Base-by-base conservation (phyloP, 2,888 invertebrate genomes). In the Zhengitettix transpicula region DNA sequence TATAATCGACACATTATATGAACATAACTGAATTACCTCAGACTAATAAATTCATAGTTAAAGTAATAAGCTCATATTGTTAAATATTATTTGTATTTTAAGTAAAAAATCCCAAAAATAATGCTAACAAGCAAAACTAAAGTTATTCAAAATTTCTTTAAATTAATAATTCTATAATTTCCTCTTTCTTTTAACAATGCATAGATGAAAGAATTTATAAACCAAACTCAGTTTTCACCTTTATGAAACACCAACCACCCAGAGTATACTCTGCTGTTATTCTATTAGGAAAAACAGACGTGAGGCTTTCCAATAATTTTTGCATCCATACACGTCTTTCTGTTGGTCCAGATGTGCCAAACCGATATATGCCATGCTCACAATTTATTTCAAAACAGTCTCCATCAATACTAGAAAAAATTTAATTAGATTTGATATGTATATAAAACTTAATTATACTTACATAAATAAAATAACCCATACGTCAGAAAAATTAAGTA, bases 211-310 rank as follows among this genome's bases (percentile, higher is more conserved):
- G n/a, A n/a, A n/a, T n/a, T n/a, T n/a, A n/a, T n/a, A n/a, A n/a
- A n/a, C n/a, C n/a, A n/a, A 16, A 52, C 17, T 52, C 9, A 14
- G 3, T 52, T 2, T 3, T 81, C 85, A 76, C 77, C 72, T 77
- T 77, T 16, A 90, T 73, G 70, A 85, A 89, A 65, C 87, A 86
- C 89, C 89, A 90, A 40, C 90, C 90, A 65, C 84, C 83, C 68
- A 87, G 75, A 15, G 82, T 84, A 67, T 81, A 85, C 69, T 87
- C 85, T 1, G 84, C 77, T 0, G 84, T 82, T 62, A 85, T 81
- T 67, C 82, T 83, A 0, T 80, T 72, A 1, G 85, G 82, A 69
- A 85, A 82, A n/a, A 78, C 77, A 41, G 78, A 76, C 0, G 86
- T 87, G 17, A 88, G 72, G 66, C 84, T 82, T 70, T 89, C 87